These are phyloP conservation scores for Drymonia ruficornis DNA, from an alignment of 2,888 invertebrate genomes.

Conservation along the genomic window DNA sequence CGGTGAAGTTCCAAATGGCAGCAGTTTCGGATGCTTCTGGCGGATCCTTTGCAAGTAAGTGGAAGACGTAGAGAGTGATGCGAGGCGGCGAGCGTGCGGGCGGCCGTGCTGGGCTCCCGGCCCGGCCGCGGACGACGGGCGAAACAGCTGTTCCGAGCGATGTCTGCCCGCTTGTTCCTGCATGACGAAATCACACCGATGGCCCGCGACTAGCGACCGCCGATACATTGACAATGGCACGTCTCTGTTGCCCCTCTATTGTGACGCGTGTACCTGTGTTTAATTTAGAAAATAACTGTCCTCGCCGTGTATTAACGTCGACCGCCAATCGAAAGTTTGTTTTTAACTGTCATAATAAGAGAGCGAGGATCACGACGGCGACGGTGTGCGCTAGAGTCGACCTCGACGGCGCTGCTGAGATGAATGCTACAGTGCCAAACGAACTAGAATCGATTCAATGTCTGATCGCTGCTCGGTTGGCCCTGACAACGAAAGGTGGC, in stretches of 20 bases:
- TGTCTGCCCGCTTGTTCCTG: constrained; percentile 38
- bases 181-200: constrained; percentile 56
- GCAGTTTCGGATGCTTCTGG: constrained; percentile 97
- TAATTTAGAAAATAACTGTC: constrained; percentile 46
- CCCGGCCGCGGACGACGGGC: constrained; percentile 22
- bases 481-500: constrained; percentile 77
- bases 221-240: constrained; percentile 55
- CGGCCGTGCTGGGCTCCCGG: constrained; percentile 32
- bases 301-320: constrained; percentile 39
- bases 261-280: constrained; percentile 48
- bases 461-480: constrained; percentile 50
- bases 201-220: constrained; percentile 49
- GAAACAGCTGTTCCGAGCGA: constrained; percentile 70
- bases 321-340: constrained; percentile 50
- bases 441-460: constrained; percentile 52
- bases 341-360: constrained; percentile 38
- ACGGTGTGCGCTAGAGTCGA: constrained; percentile 31
- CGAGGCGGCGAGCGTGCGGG: constrained; percentile 40
- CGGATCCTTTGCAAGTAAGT: constrained; percentile 94
- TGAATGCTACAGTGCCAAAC: constrained; percentile 52
- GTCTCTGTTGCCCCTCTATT: constrained; percentile 46
- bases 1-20: constrained; percentile 95
- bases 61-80: constrained; percentile 36
- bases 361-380: constrained; percentile 35
- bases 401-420: constrained; percentile 57